Conservation (phyloP, 1,140 invertebrate genomes). For the Plutomurus gul region DNA sequence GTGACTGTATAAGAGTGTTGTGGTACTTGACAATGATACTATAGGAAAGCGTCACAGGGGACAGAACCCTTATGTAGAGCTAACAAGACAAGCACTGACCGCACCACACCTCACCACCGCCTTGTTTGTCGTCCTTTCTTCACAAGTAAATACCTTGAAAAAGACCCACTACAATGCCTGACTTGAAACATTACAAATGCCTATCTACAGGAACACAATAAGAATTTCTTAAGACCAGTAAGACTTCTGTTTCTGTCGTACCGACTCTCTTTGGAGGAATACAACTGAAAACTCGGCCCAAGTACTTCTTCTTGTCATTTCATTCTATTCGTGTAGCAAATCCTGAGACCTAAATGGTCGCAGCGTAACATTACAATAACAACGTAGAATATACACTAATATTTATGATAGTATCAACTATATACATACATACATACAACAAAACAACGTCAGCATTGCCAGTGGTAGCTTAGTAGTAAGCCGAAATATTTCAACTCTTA, state of each 20-base stretch:
- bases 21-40: neutral
- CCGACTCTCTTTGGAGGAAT: too few relatives aligned
- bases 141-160: neutral
- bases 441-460: neutral
- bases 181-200: too few relatives aligned
- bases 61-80: neutral
- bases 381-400: neutral
- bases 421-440: neutral
- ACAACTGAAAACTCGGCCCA: neutral
- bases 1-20: neutral
- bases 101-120: neutral
- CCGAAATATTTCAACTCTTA: slow-evolving; percentile 19
- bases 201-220: too few relatives aligned
- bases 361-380: neutral
- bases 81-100: neutral
- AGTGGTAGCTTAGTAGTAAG: too few relatives aligned
- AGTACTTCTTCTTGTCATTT: too few relatives aligned
- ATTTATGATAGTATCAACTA: neutral
- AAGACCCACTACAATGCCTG: neutral
- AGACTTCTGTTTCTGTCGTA: slow-evolving; percentile 2
- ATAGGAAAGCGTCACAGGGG: too few relatives aligned
- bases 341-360: neutral
- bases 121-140: slow-evolving; percentile 3
- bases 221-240: neutral
- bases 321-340: too few relatives aligned